Percentiles rank a stretch among this genome's conserved stretches.
phyloP scores from a whole-genome alignment of 2,797 vertebrate genomes.

The Syncerus caffer region DNA sequence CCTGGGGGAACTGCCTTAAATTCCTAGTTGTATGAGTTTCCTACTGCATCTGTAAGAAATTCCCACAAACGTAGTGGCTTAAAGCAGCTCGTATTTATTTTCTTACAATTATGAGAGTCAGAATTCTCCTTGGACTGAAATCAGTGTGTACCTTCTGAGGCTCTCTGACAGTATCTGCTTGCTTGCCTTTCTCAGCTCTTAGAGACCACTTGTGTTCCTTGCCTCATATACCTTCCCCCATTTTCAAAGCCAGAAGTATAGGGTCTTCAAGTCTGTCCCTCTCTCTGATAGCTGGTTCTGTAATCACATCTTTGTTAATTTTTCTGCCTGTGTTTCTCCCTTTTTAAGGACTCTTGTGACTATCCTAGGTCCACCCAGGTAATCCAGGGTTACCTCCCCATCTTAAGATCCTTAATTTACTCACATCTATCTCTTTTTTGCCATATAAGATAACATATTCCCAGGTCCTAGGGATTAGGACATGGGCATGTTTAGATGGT shows the following conservation, averaged over 20 bases:
- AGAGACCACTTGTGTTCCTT: background rate
- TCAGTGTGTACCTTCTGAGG: background rate
- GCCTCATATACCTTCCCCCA: background rate
- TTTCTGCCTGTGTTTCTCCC: background rate
- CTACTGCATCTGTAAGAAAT: background rate
- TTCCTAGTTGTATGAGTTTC: background rate
- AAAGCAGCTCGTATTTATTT: background rate
- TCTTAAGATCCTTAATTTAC: background rate
- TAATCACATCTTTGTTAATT: background rate
- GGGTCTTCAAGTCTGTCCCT: background rate
- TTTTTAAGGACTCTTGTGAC: background rate
- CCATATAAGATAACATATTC: background rate
- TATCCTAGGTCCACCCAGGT: background rate
- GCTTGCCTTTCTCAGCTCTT: background rate
- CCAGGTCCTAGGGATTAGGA: background rate
- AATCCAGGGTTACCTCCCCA: background rate
- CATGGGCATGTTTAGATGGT: background rate
- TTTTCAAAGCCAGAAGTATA: background rate
- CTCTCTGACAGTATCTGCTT: background rate
- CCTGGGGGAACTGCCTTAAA: background rate
- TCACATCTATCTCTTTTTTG: background rate
- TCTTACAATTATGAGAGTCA: background rate
- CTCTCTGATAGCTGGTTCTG: background rate
- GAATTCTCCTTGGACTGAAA: background rate
- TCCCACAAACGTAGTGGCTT: background rate